These are phyloP conservation scores for Heliopora coerulea DNA, from an alignment of 92 coral and sea anemone species.

Conservation along the genomic window DNA sequence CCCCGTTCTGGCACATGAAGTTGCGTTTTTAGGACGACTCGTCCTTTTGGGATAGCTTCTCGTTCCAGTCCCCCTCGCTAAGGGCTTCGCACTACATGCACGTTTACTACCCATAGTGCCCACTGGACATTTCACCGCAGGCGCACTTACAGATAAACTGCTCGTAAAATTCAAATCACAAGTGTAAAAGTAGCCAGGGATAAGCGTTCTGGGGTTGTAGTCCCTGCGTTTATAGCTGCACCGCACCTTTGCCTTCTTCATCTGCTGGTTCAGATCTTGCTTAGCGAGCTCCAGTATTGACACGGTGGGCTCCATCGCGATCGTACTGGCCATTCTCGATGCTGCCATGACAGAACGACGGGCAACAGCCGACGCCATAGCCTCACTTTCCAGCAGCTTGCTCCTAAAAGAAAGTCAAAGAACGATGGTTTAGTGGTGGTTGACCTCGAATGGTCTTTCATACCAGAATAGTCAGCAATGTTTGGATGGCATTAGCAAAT, in stretches of 20 bases:
- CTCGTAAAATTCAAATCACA: conserved; percentile 39
- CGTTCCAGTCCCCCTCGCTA: not conserved
- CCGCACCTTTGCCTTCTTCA: conserved; percentile 94
- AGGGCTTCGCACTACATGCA: conserved; percentile 29
- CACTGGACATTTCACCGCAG: conserved; percentile 64
- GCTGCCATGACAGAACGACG: conserved; percentile 75
- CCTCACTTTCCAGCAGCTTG: conserved; percentile 87
- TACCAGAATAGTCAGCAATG: too few relatives aligned
- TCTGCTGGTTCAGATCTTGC: conserved; percentile 84
- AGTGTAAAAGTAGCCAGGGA: not conserved
- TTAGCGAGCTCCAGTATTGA: conserved; percentile 87
- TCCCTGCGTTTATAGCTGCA: not conserved
- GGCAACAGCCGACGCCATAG: conserved; percentile 91
- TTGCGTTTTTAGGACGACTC: not conserved
- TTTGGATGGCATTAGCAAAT: too few relatives aligned
- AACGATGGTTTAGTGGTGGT: too few relatives aligned
- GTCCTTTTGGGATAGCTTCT: not conserved
- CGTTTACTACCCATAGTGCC: conserved; percentile 70
- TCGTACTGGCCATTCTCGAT: conserved; percentile 65
- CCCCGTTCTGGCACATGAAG: not conserved
- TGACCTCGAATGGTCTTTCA: too few relatives aligned
- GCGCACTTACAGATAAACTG: conserved; percentile 54
- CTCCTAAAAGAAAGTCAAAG: too few relatives aligned
- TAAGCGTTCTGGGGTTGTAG: not conserved
- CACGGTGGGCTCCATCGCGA: conserved; percentile 45